phyloP scores from a whole-genome alignment of 2,797 vertebrate species.

The Taeniopygia guttata region DNA sequence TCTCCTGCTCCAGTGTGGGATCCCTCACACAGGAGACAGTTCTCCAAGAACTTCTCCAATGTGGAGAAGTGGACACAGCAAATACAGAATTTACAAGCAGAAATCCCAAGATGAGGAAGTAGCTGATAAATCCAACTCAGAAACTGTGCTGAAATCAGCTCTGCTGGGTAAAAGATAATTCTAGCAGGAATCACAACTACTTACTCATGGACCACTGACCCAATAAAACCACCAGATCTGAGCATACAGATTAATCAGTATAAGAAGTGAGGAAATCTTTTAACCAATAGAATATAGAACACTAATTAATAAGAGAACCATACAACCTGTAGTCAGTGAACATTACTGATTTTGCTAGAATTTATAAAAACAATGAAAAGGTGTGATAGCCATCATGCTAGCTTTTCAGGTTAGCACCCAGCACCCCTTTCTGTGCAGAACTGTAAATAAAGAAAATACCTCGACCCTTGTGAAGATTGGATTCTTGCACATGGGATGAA shows the following conservation, averaged over 20 bases:
- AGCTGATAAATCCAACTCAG: background rate
- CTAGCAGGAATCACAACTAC: background rate
- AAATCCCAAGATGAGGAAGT: background rate
- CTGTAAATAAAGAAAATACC: background rate
- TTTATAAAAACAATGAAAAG: background rate
- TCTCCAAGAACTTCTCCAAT: background rate
- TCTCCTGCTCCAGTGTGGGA: background rate
- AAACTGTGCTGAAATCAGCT: background rate
- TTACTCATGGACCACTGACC: no score
- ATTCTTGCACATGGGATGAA: background rate
- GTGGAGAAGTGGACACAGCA: background rate
- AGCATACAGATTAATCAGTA: background rate
- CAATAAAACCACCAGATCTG: background rate
- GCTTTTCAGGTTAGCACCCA: fast-evolving
- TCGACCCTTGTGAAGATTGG: fast-evolving
- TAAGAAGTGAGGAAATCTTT: background rate
- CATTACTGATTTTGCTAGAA: background rate
- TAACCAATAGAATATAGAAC: background rate
- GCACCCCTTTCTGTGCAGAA: background rate
- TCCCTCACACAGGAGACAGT: background rate
- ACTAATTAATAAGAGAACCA: background rate
- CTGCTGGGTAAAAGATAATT: background rate
- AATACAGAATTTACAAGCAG: background rate
- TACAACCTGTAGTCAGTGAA: background rate
- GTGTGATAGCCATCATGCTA: no score